Evolutionary conservation across 1,140 invertebrate species (phyloP), one percentile per base, ranked within the genome.

Genomic region (Trachymyrmex septentrionalis): DNA sequence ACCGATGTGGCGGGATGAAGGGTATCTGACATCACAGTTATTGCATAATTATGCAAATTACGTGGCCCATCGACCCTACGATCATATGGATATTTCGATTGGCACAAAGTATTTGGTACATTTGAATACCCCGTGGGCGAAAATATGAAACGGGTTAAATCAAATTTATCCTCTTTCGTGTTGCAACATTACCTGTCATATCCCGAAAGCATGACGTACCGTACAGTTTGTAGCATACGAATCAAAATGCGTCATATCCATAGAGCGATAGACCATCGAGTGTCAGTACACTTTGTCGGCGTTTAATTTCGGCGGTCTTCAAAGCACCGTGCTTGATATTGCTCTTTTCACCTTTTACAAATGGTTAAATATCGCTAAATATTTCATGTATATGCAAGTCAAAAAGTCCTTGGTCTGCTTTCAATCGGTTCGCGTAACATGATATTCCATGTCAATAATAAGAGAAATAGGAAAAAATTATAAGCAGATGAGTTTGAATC

Each of bases 1-100:
- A 61, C 48, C 80, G 80, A 75, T 24, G 69, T 59, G 55, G 55
- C 67, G 69, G 57, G 48, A 81, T 14, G 77, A 81, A 61, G 80
- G 80, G 55, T 59, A 14, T 69, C 57, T 63, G 80, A 84, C 80
- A 73, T 75, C 69, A 48, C 80, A 34, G 80, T 84, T 84, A 84
- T 84, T 84, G 80, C 69, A 84, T 84, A 84, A 84, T 84, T 84
- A 84, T 84, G 80, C 55, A 84, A 61, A 84, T 84, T 84, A 61
- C 24, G 44, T 30, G 5, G 19, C 19, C 44, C 19, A 4, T n/a
- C 76, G 34, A 59, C 55, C 55, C 80, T 21, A 75, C 80, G 44
- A 84, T 84, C 80, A 50, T 27, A n/a, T 19, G 69, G 55, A 73
- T 84, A 69, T 84, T 84, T 63, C 80, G 80, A 84, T 75, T 84